These are phyloP conservation scores for Mastomys coucha DNA, from an alignment of 2,113 vertebrate genomes.

Conservation along the genomic window DNA sequence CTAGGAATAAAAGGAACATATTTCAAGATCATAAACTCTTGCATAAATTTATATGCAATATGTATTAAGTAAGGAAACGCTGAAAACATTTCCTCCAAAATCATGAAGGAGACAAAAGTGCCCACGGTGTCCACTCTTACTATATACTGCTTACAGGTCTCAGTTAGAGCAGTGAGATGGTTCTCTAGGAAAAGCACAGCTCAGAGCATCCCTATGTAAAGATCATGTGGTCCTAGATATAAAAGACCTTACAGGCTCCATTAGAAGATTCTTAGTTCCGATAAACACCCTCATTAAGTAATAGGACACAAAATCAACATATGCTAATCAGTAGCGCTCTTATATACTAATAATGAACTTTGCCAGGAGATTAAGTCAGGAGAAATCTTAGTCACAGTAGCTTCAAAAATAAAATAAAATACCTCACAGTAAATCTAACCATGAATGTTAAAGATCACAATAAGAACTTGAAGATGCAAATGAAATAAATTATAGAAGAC, in stretches of 20 bases:
- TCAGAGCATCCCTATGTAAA: neutral
- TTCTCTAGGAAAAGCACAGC: neutral
- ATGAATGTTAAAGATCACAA: neutral
- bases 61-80: neutral
- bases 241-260: neutral
- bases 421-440: neutral
- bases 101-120: too few relatives aligned
- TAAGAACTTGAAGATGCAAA: neutral
- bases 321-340: neutral
- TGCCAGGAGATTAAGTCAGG: neutral
- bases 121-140: neutral
- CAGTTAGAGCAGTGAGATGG: too few relatives aligned
- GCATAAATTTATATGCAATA: neutral
- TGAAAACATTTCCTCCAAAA: neutral
- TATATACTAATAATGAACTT: neutral
- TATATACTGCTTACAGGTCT: neutral
- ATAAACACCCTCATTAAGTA: neutral
- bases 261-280: neutral
- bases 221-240: neutral
- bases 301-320: neutral
- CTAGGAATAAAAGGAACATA: neutral
- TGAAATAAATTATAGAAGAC: neutral
- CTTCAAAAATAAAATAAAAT: neutral
- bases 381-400: neutral
- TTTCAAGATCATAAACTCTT: neutral